These are phyloP conservation scores for Drosophila auraria DNA, from an alignment of 1,140 invertebrate genomes.

Conservation along the genomic window DNA sequence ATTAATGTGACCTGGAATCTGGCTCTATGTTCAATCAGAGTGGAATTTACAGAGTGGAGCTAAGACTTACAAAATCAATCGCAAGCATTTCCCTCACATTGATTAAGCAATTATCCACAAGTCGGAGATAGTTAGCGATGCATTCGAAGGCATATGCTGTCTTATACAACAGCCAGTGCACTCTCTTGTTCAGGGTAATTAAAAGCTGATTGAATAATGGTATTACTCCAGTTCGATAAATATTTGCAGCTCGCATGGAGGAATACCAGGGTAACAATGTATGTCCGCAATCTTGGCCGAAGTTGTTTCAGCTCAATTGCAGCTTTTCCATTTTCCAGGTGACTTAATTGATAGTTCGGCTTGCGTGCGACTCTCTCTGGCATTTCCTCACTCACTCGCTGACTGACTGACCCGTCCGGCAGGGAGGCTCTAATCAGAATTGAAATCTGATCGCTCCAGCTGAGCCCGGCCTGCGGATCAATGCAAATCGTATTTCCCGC, in stretches of 20 bases:
- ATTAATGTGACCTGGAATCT: slow-evolving; percentile 20
- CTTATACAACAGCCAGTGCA: slow-evolving; percentile 42
- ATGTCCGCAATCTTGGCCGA: slow-evolving; percentile 42
- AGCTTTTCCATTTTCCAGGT: slow-evolving; percentile 40
- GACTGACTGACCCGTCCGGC: slow-evolving; percentile 16
- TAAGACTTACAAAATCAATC: slow-evolving; percentile 6
- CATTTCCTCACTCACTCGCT: slow-evolving; percentile 56
- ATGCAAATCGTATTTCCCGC: slow-evolving; percentile 13
- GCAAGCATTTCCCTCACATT: slow-evolving; percentile 5
- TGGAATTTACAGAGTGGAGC: slow-evolving; percentile 1
- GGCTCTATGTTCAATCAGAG: background rate
- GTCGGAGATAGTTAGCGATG: slow-evolving; percentile 17
- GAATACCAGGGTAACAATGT: slow-evolving; percentile 31
- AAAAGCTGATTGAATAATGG: slow-evolving; percentile 41
- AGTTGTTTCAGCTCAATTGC: slow-evolving; percentile 4
- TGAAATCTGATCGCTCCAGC: slow-evolving; percentile 2
- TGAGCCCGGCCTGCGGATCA: background rate
- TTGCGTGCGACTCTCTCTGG: slow-evolving; percentile 17
- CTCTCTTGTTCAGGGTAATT: slow-evolving; percentile 11
- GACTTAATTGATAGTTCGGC: slow-evolving; percentile 57
- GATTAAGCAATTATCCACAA: slow-evolving; percentile 38
- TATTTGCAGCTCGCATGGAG: slow-evolving; percentile 25
- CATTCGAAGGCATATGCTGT: background rate
- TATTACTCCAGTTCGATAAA: slow-evolving; percentile 34
- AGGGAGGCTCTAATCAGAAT: background rate